Conservation (phyloP, 2,888 invertebrate genomes). For the Papilio gigon region DNA sequence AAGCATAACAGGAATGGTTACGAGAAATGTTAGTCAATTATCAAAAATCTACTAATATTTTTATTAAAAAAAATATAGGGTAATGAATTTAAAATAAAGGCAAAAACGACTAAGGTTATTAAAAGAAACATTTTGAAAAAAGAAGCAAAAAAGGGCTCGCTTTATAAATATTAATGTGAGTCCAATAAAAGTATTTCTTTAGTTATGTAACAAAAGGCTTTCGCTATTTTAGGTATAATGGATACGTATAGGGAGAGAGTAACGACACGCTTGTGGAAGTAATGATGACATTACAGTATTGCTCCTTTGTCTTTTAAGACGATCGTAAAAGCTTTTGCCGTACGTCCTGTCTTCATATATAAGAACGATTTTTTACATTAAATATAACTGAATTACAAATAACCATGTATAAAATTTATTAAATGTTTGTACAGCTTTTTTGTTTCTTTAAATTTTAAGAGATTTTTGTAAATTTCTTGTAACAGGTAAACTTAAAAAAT, state of each 20-base stretch:
- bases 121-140: slow-evolving; percentile 9
- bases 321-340: neutral
- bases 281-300: slow-evolving; percentile 24
- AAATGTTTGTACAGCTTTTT: too few relatives aligned
- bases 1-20: too few relatives aligned
- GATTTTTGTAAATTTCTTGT: too few relatives aligned
- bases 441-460: too few relatives aligned
- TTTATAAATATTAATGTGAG: slow-evolving; percentile 26
- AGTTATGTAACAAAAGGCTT: slow-evolving; percentile 24
- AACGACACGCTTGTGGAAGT: slow-evolving; percentile 15
- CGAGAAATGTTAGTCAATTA: too few relatives aligned
- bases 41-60: too few relatives aligned
- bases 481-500: too few relatives aligned
- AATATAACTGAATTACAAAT: neutral
- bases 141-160: neutral
- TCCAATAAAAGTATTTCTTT: slow-evolving; percentile 19
- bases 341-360: neutral
- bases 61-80: neutral
- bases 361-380: neutral
- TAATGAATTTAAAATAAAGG: neutral
- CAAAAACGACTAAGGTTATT: neutral
- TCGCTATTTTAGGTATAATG: slow-evolving; percentile 23
- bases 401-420: too few relatives aligned
- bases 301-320: slow-evolving; percentile 21
- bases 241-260: slow-evolving; percentile 15